Evolutionary conservation across 2,888 invertebrate genomes (phyloP).

Genomic region (Trissolcus brochymenae): DNA sequence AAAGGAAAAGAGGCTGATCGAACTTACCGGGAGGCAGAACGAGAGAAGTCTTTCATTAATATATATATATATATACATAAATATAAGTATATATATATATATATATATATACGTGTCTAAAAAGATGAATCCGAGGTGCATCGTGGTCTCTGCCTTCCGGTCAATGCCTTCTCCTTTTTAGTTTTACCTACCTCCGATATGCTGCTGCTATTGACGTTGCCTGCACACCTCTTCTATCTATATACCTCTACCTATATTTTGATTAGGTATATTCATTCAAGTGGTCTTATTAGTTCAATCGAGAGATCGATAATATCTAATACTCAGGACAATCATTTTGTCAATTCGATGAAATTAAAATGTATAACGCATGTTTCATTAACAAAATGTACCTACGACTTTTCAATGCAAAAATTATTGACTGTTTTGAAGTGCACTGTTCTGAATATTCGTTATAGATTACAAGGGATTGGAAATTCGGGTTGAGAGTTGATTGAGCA

Average conservation of each 20-base stretch:
- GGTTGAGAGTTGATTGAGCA: slow-evolving; percentile 21
- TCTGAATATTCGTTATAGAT: slow-evolving; percentile 20
- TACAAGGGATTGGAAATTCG: slow-evolving; percentile 17
- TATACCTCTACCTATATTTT: no score
- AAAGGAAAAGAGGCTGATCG: slow-evolving; percentile 46
- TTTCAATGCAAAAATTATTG: neutral
- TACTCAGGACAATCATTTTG: no score
- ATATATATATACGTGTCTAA: slow-evolving; percentile 17
- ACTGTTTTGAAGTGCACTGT: slow-evolving; percentile 8
- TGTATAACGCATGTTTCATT: no score
- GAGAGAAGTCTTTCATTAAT: slow-evolving; percentile 38
- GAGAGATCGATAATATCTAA: no score
- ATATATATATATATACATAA: no score
- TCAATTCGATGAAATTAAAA: no score
- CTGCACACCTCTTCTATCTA: no score
- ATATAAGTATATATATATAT: no score
- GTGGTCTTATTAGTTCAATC: no score
- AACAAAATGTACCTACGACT: no score
- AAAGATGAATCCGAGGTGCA: slow-evolving; percentile 24
- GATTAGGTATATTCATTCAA: no score
- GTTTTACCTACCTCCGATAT: neutral
- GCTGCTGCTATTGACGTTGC: slow-evolving; percentile 9
- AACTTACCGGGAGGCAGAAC: slow-evolving; percentile 40
- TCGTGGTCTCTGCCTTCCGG: slow-evolving; percentile 8
- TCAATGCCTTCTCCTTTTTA: slow-evolving; percentile 19